These are phyloP conservation scores for Bucco capensis DNA, from an alignment of 2,113 vertebrate species.

Conservation along the genomic window DNA sequence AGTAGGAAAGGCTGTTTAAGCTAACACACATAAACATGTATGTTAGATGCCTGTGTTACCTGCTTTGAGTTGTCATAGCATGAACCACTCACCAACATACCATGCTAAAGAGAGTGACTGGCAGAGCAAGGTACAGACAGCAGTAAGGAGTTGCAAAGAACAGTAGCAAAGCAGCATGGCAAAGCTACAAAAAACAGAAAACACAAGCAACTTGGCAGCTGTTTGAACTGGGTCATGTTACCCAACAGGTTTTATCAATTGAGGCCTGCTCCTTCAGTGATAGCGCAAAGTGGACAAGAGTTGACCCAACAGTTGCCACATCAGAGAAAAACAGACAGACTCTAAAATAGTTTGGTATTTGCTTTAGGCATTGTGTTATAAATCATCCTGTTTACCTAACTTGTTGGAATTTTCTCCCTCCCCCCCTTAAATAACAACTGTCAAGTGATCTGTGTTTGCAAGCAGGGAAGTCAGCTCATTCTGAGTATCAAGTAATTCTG, in stretches of 20 bases:
- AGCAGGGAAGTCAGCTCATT: background rate
- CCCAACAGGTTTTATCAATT: background rate
- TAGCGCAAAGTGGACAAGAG: background rate
- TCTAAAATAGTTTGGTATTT: conserved; percentile 30
- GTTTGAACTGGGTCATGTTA: background rate
- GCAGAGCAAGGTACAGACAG: accelerated
- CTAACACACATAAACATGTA: background rate
- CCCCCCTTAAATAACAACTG: background rate
- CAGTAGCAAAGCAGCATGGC: background rate
- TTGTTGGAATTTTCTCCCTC: background rate
- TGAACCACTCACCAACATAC: accelerated
- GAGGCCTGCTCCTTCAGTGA: background rate
- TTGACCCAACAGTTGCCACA: conserved; percentile 16
- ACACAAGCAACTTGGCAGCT: background rate
- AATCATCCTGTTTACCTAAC: conserved; percentile 28
- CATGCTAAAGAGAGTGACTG: background rate
- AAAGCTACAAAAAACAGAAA: background rate
- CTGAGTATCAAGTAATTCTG: background rate
- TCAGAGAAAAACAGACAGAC: background rate
- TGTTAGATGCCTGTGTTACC: background rate
- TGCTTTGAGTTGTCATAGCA: background rate
- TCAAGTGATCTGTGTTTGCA: background rate
- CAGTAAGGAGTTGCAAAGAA: background rate
- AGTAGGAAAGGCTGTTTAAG: background rate
- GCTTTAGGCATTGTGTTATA: conserved; percentile 21